phyloP scores from a whole-genome alignment of 2,797 vertebrate genomes.

The Enteromius paludinosus region DNA sequence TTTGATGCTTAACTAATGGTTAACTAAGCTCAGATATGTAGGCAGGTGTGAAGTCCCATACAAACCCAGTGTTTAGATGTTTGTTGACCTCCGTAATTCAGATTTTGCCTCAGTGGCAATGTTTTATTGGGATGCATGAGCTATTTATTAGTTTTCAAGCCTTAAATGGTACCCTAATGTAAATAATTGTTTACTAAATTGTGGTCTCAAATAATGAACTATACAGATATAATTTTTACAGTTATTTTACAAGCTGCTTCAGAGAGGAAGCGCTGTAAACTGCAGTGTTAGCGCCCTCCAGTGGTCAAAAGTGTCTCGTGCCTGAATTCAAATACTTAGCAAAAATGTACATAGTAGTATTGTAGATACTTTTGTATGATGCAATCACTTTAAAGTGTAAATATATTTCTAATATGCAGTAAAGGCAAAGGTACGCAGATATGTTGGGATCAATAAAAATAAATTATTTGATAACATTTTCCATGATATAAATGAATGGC shows the following conservation, averaged over 20 bases:
- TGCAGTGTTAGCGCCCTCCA: conserved; percentile 36
- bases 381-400: conserved; percentile 18
- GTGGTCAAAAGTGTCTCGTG: conserved; percentile 33
- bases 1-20: not conserved
- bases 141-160: conserved; percentile 24
- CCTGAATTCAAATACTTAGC: not conserved
- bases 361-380: conserved; percentile 46
- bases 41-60: not conserved
- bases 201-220: not conserved
- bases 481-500: not conserved
- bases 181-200: not conserved
- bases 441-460: conserved; percentile 46
- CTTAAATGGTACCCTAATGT: not conserved
- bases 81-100: not conserved
- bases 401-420: conserved; percentile 35
- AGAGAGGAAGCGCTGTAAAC: not conserved
- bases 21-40: not conserved
- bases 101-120: not conserved
- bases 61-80: not conserved
- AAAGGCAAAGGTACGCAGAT: conserved; percentile 10
- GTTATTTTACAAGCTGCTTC: not conserved
- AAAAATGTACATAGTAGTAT: conserved; percentile 22
- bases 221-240: not conserved
- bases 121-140: not conserved
- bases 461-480: conserved; percentile 52